A percentile compares a stretch with the other conserved stretches of the same genome.
Evolutionary conservation across 1,140 invertebrate genomes (phyloP).

Genomic region (Papilio helenus): DNA sequence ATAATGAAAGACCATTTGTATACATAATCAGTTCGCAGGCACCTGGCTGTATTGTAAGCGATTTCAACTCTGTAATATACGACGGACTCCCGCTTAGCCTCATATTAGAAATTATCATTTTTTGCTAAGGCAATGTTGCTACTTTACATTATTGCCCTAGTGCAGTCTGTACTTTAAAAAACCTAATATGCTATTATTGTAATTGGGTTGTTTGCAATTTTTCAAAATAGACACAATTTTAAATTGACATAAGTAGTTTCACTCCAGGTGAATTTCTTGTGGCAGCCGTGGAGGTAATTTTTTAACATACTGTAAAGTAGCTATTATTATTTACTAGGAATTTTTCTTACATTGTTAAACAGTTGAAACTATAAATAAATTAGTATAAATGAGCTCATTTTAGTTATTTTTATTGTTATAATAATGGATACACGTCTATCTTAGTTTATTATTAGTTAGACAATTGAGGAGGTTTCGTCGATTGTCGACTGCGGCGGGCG

Average conservation of each 20-base stretch:
- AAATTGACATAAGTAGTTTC: constrained; percentile 2
- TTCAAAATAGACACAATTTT: constrained; percentile 8
- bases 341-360: not conserved
- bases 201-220: constrained; percentile 13
- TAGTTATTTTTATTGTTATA: not conserved
- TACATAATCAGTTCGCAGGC: constrained; percentile 28
- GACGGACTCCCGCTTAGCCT: constrained; percentile 7
- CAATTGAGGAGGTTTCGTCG: constrained; percentile 68
- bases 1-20: not conserved
- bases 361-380: too few relatives aligned
- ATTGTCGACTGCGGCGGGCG: constrained; percentile 55
- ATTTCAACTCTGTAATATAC: constrained; percentile 29
- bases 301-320: not conserved
- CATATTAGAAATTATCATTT: constrained; percentile 22
- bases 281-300: not conserved
- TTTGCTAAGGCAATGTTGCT: constrained; percentile 24
- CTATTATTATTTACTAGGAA: not conserved
- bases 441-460: constrained; percentile 64
- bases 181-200: constrained; percentile 13
- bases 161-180: constrained; percentile 9
- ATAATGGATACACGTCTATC: not conserved
- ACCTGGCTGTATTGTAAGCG: constrained; percentile 36
- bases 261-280: not conserved
- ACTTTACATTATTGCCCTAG: constrained; percentile 13
- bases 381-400: not conserved